A percentile compares a stretch with the other conserved stretches of the same genome.
These are phyloP conservation scores for Sinodicranocentrus sp. DNA, from an alignment of 2,888 invertebrate genomes.

Conservation along the genomic window DNA sequence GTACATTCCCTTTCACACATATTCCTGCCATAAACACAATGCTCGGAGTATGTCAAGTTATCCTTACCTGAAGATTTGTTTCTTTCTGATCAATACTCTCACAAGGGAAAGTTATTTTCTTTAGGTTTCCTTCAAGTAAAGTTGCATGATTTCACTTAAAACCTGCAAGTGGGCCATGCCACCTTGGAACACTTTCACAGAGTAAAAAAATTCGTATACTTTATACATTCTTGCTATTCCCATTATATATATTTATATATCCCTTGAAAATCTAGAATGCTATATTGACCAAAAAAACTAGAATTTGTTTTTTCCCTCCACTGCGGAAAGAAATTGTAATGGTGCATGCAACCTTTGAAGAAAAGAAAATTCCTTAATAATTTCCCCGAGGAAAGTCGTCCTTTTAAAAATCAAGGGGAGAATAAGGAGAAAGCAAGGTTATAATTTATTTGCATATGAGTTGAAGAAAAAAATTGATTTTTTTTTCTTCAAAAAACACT, in stretches of 20 bases:
- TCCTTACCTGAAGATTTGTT: conserved; percentile 11
- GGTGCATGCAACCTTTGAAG: conserved; percentile 4
- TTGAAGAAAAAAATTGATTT: not conserved
- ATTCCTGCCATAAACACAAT: no score
- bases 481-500: no score
- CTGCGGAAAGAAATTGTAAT: conserved; percentile 16
- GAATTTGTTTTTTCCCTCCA: conserved; percentile 2
- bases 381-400: no score
- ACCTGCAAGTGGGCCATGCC: conserved; percentile 13
- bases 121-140: conserved; percentile 20
- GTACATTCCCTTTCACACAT: no score
- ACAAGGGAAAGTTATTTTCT: conserved; percentile 9
- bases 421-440: conserved; percentile 1
- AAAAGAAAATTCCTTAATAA: no score
- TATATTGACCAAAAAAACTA: no score
- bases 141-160: conserved; percentile 48
- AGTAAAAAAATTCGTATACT: not conserved
- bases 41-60: no score
- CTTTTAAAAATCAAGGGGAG: no score
- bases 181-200: conserved; percentile 7
- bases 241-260: no score
- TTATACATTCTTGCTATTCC: not conserved
- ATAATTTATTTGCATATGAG: conserved; percentile 3
- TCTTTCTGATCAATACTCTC: conserved; percentile 47
- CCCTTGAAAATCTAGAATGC: no score